A percentile compares a stretch with the other conserved stretches of the same genome.
Evolutionary conservation across 2,113 vertebrate genomes (phyloP).

Genomic region (Struthidea cinerea): DNA sequence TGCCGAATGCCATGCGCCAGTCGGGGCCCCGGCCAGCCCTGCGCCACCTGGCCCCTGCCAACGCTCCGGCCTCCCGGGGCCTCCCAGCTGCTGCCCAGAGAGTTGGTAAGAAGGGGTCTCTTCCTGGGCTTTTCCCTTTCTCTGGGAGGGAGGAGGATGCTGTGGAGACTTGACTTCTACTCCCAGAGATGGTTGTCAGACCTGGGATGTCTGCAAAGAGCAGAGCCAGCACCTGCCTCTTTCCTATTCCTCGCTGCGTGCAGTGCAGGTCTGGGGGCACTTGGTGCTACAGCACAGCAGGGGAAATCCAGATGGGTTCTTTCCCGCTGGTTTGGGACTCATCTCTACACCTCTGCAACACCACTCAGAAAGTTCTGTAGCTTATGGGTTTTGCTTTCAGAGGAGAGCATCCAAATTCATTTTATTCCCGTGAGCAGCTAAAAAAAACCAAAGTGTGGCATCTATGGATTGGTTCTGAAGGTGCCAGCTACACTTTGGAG

Average conservation of each 20-base stretch:
- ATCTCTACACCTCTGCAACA: constrained; percentile 72
- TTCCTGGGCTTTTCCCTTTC: neutral
- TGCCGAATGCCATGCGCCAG: constrained; percentile 89
- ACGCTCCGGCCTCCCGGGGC: constrained; percentile 85
- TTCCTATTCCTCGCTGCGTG: neutral
- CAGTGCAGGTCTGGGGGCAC: neutral
- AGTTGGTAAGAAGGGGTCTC: constrained; percentile 80
- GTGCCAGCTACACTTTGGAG: neutral
- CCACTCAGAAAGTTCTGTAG: neutral
- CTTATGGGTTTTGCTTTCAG: neutral
- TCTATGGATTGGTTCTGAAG: neutral
- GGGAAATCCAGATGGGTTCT: constrained; percentile 68
- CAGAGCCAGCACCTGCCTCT: neutral
- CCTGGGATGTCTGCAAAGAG: neutral
- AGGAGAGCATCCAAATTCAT: neutral
- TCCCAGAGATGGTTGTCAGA: neutral
- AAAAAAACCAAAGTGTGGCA: neutral
- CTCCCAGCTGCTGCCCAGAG: constrained; percentile 80
- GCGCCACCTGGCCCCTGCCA: constrained; percentile 85
- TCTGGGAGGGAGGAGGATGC: neutral
- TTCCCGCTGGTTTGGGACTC: constrained; percentile 40
- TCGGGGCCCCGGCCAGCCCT: constrained; percentile 88
- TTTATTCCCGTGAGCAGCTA: neutral
- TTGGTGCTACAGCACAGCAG: constrained; percentile 31
- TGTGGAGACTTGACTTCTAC: rapidly evolving